Conservation (phyloP, 2,113 vertebrate genomes). For the Agelaius tricolor region DNA sequence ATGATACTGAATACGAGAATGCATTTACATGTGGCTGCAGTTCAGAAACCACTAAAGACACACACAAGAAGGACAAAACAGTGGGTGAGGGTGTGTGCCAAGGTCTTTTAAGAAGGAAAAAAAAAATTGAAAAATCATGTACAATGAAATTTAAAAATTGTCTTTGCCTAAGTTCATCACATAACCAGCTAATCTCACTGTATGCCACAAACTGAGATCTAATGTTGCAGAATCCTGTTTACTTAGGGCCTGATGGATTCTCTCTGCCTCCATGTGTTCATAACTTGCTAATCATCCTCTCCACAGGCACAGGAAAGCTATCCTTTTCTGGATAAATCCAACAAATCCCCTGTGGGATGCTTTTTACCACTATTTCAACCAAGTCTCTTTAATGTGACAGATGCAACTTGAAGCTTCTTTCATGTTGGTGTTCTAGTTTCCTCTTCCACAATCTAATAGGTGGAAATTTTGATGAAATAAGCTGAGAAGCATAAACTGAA, state of each 20-base stretch:
- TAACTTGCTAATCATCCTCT: neutral
- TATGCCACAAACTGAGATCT: neutral
- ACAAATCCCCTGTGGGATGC: neutral
- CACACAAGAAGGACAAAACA: neutral
- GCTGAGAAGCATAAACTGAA: neutral
- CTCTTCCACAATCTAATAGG: neutral
- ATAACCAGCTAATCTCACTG: neutral
- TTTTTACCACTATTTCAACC: conserved; percentile 5
- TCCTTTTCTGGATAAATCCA: neutral
- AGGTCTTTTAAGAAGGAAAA: neutral
- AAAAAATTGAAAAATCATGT: neutral
- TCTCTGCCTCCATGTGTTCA: neutral
- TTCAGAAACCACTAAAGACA: neutral
- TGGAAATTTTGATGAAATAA: neutral
- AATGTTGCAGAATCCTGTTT: neutral
- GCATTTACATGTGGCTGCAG: neutral
- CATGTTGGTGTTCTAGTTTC: neutral
- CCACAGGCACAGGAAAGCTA: neutral
- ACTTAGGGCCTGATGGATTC: neutral
- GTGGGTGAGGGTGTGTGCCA: neutral
- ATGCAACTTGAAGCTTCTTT: conserved; percentile 16
- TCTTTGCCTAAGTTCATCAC: neutral
- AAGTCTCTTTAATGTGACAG: conserved; percentile 34
- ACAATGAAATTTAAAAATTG: neutral
- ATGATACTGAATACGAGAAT: neutral